phyloP scores from a whole-genome alignment of 37 sponge, comb jelly and placozoan genomes.

The Geodia barretti region DNA sequence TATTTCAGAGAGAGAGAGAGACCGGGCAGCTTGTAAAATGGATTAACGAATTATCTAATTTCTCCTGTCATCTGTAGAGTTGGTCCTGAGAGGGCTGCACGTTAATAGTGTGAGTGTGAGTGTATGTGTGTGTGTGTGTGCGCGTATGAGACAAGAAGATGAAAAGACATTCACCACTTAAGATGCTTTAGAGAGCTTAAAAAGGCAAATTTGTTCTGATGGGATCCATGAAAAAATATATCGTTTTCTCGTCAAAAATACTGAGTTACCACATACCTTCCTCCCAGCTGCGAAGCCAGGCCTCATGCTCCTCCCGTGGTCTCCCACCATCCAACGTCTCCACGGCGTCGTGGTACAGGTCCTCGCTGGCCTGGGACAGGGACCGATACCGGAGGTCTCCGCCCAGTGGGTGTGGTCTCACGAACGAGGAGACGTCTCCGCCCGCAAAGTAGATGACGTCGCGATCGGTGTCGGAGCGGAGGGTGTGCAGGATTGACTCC shows the following conservation, averaged over 20 bases:
- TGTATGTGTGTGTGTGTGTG: conserved; percentile 4
- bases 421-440: conserved; percentile 13
- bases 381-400: neutral
- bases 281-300: neutral
- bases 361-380: conserved; percentile 23
- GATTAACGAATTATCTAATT: neutral
- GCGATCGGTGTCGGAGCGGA: conserved; percentile 54
- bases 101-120: neutral
- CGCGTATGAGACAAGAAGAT: neutral
- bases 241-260: too few relatives aligned
- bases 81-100: neutral
- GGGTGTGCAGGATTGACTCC: conserved; percentile 20
- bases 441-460: conserved; percentile 79
- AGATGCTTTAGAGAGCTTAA: too few relatives aligned
- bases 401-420: neutral
- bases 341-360: conserved; percentile 32
- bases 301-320: neutral
- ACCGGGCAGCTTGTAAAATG: too few relatives aligned
- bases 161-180: too few relatives aligned
- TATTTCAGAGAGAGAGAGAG: too few relatives aligned
- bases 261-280: neutral
- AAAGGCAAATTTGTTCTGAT: too few relatives aligned
- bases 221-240: too few relatives aligned
- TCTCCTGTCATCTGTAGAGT: neutral
- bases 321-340: conserved; percentile 10